Evolutionary conservation across 1,140 invertebrate species (phyloP).

Genomic region (Adelges cooleyi): DNA sequence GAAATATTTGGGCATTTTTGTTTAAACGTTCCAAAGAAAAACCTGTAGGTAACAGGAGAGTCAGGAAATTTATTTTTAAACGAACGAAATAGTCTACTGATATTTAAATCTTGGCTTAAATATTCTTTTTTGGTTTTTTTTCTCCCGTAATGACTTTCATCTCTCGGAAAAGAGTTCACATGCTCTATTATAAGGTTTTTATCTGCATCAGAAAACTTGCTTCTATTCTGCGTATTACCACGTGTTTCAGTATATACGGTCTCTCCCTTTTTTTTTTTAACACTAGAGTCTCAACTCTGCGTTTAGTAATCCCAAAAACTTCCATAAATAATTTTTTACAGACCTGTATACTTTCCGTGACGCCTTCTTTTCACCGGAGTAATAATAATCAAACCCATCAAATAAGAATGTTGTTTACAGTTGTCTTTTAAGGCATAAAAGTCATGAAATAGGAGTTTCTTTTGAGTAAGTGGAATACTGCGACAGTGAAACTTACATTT

Average conservation of each 20-base stretch:
- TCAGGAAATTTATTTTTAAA: background rate
- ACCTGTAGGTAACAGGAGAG: background rate
- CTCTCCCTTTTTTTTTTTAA: background rate
- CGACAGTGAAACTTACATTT: conserved; percentile 4
- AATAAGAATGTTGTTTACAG: background rate
- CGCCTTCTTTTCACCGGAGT: background rate
- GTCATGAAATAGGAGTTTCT: background rate
- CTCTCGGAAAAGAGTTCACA: background rate
- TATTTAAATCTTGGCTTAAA: background rate
- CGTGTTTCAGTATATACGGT: background rate
- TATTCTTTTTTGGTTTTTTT: background rate
- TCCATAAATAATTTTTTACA: background rate
- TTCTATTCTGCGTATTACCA: background rate
- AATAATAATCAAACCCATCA: background rate
- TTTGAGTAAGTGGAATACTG: background rate
- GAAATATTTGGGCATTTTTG: background rate
- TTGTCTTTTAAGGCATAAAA: background rate
- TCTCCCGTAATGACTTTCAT: background rate
- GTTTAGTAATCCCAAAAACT: background rate
- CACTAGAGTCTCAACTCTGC: background rate
- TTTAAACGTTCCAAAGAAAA: background rate
- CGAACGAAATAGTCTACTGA: background rate
- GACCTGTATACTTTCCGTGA: background rate
- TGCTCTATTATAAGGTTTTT: background rate
- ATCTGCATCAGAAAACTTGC: background rate